phyloP scores from a whole-genome alignment of 2,888 invertebrate genomes.

The Dryobota labecula region DNA sequence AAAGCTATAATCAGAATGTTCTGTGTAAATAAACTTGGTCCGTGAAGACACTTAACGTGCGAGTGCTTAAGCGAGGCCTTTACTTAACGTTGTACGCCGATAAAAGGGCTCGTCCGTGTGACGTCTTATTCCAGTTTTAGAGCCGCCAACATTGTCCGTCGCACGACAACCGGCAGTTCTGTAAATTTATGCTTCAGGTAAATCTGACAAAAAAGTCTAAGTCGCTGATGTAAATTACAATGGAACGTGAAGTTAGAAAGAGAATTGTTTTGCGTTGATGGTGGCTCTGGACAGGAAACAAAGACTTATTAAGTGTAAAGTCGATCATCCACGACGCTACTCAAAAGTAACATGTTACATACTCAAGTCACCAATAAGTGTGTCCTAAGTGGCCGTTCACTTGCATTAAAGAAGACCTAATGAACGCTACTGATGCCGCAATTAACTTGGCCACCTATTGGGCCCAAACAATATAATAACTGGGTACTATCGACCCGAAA shows the following conservation, averaged over 20 bases:
- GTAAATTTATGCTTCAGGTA: constrained; percentile 78
- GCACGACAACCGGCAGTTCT: constrained; percentile 73
- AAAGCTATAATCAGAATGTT: constrained; percentile 73
- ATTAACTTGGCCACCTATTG: no score
- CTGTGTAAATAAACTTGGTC: constrained; percentile 71
- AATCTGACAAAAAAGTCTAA: constrained; percentile 60
- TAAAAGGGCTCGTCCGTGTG: constrained; percentile 68
- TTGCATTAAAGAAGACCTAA: no score
- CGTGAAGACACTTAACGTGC: constrained; percentile 70
- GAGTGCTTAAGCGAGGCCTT: constrained; percentile 67
- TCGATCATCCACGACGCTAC: no score
- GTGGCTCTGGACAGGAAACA: neutral
- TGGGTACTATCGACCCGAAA: no score
- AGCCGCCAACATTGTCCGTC: constrained; percentile 74
- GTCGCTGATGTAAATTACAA: constrained; percentile 65
- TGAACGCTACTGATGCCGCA: no score
- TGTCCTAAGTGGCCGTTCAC: no score
- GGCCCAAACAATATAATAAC: no score
- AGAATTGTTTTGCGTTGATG: neutral
- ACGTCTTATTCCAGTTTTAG: constrained; percentile 79
- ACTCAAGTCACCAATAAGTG: no score
- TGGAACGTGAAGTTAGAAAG: constrained; percentile 56
- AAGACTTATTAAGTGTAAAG: neutral
- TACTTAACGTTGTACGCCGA: constrained; percentile 70
- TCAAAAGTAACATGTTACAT: no score